Base-by-base conservation (phyloP, 1,140 invertebrate species). In the Drosophila bipectinata region DNA sequence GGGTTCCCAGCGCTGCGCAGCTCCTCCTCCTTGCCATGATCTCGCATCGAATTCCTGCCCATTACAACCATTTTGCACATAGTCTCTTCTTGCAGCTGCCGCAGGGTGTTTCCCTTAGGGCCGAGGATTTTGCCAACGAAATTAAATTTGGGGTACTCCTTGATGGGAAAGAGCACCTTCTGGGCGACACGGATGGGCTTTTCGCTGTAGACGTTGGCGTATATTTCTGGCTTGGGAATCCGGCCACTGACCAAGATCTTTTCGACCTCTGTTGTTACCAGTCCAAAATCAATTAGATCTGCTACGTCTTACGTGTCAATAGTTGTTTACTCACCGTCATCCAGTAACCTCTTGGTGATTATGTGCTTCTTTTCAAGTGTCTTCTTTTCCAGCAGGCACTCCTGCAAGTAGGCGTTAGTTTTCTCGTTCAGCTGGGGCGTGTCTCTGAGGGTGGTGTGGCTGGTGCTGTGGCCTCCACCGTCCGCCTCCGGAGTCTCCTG, bases 21-120 rank as follows among this genome's bases (percentile, higher is more conserved):
- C 91, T 98, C 97, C 87, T 99, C 97, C 92, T 99, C 94, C 94
- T 98, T 98, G 71, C 95, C 94, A 93, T 97, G 97, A 92, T 99
- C 98, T 80, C 97, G 96, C 96, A 99, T 98, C 1, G 98, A 98
- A 53, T 98, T 98, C 90, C 96, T 94, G 3, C 98, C 98, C 32
- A 99, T 94, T 14, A 99, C 96, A 5, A 97, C 96, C 96, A 99
- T 98, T 93, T 98, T 98, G 83, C 97, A 98, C 94, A 98, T 97
- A 2, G 97, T 98, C 87, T 98, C 96, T 90, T 98, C 98, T 93
- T 98, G 98, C 21, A 99, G 93, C 72, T 97, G 94, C 91, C 98
- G 98, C 91, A 99, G 93, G 7, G 97, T 97, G 91, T 97, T 97
- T 44, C 98, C 98, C 93, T 98, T 98, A 28, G 98, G 98, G 41